These are phyloP conservation scores for Phaetusa simplex DNA, from an alignment of 2,113 vertebrate genomes.

Conservation along the genomic window DNA sequence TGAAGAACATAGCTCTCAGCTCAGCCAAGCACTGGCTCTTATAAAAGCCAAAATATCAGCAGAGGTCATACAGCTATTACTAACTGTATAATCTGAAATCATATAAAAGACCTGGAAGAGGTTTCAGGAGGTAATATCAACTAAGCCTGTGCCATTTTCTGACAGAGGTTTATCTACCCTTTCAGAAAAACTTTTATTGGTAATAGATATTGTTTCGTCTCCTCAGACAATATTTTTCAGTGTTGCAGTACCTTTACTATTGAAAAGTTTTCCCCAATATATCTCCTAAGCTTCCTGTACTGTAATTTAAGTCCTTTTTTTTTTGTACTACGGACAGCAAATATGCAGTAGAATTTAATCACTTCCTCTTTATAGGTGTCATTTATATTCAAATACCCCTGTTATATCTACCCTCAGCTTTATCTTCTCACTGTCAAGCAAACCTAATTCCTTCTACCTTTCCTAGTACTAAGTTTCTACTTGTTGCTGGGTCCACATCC, in stretches of 20 bases:
- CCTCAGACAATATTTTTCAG: background rate
- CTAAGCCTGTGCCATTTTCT: background rate
- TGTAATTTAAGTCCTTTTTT: background rate
- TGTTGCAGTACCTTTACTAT: background rate
- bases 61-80: background rate
- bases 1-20: background rate
- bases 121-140: background rate
- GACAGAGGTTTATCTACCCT: background rate
- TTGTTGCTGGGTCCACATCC: background rate
- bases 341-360: background rate
- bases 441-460: background rate
- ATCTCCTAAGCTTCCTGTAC: background rate
- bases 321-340: background rate
- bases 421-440: background rate
- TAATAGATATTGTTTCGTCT: background rate
- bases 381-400: background rate
- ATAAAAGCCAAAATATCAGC: background rate
- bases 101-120: background rate
- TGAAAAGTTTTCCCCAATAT: background rate
- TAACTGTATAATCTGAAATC: background rate
- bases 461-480: background rate
- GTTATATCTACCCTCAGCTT: background rate
- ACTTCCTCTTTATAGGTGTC: background rate
- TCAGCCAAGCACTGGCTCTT: background rate
- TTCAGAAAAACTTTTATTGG: background rate